These are phyloP conservation scores for Macroglossus sobrinus DNA, from an alignment of 2,113 vertebrate species.

Conservation along the genomic window DNA sequence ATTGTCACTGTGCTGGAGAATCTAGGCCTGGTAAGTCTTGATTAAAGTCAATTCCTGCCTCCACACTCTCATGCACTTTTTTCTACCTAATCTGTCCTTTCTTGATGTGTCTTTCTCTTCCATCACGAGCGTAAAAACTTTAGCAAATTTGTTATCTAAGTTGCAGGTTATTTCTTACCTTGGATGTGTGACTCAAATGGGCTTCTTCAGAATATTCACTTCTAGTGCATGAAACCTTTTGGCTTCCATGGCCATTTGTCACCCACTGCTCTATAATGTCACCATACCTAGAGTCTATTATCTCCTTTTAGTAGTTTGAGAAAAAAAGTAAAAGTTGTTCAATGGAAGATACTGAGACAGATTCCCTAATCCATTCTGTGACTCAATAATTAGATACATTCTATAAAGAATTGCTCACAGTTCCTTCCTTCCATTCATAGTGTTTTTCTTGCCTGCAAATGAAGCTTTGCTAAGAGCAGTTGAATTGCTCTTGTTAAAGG, in stretches of 20 bases:
- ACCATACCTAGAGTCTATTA: conserved; percentile 67
- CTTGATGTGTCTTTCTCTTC: conserved; percentile 80
- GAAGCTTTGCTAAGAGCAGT: conserved; percentile 38
- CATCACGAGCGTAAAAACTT: conserved; percentile 76
- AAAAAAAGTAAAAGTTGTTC: conserved; percentile 29
- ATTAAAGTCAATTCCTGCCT: conserved; percentile 39
- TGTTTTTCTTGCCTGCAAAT: conserved; percentile 10
- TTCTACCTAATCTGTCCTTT: conserved; percentile 79
- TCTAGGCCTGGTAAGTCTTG: conserved; percentile 26
- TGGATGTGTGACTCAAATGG: conserved; percentile 76
- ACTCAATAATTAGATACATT: conserved; percentile 7
- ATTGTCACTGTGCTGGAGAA: conserved; percentile 39
- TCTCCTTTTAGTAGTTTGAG: conserved; percentile 61
- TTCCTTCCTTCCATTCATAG: neutral
- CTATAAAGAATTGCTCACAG: neutral
- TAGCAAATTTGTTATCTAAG: conserved; percentile 71
- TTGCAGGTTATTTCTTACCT: conserved; percentile 67
- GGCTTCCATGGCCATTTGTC: conserved; percentile 80
- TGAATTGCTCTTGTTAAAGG: neutral
- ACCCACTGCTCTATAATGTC: conserved; percentile 78
- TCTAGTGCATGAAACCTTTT: conserved; percentile 79
- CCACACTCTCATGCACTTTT: conserved; percentile 78
- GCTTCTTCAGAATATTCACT: conserved; percentile 72
- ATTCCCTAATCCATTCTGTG: neutral
- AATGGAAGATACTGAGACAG: conserved; percentile 25